A percentile compares a stretch with the other conserved stretches of the same genome.
These are phyloP conservation scores for Neogobius melanostomus DNA, from an alignment of 2,113 vertebrate genomes.

Conservation along the genomic window DNA sequence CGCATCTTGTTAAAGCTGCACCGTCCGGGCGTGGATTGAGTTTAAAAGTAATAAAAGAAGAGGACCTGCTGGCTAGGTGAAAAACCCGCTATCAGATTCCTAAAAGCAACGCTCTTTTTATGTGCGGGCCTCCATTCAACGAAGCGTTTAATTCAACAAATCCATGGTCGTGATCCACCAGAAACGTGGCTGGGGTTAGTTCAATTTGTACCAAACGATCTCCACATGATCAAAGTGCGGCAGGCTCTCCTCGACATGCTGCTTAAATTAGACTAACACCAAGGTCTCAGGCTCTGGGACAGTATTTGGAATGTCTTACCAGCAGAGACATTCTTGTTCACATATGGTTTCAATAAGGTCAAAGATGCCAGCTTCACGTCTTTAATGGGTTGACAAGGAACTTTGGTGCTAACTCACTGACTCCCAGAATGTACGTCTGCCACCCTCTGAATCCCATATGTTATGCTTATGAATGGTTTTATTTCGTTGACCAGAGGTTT, in stretches of 20 bases:
- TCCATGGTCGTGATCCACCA: constrained; percentile 98
- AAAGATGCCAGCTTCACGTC: constrained; percentile 92
- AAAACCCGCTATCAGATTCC: constrained; percentile 94
- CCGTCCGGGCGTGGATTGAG: constrained; percentile 87
- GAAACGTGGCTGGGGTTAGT: constrained; percentile 96
- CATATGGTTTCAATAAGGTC: constrained; percentile 98
- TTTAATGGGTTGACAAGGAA: constrained; percentile 99
- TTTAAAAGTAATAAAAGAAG: constrained; percentile 97
- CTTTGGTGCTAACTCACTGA: constrained; percentile 94
- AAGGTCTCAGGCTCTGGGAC: constrained; percentile 97
- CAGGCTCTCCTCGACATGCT: constrained; percentile 97
- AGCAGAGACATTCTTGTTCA: constrained; percentile 96
- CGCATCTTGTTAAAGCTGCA: constrained; percentile 85
- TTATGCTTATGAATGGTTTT: constrained; percentile 75
- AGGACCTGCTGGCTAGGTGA: constrained; percentile 95
- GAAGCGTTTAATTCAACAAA: constrained; percentile 99
- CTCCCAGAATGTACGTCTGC: constrained; percentile 93
- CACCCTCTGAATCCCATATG: constrained; percentile 90
- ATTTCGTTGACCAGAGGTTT: constrained; percentile 22
- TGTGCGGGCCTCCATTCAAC: constrained; percentile 96
- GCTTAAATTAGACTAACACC: constrained; percentile 99
- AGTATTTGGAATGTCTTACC: constrained; percentile 99
- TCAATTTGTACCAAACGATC: constrained; percentile 99
- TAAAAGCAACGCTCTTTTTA: constrained; percentile 89
- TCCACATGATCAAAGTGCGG: constrained; percentile 98